Conservation (phyloP, 2,797 vertebrate genomes). For the Sitta carolinensis region DNA sequence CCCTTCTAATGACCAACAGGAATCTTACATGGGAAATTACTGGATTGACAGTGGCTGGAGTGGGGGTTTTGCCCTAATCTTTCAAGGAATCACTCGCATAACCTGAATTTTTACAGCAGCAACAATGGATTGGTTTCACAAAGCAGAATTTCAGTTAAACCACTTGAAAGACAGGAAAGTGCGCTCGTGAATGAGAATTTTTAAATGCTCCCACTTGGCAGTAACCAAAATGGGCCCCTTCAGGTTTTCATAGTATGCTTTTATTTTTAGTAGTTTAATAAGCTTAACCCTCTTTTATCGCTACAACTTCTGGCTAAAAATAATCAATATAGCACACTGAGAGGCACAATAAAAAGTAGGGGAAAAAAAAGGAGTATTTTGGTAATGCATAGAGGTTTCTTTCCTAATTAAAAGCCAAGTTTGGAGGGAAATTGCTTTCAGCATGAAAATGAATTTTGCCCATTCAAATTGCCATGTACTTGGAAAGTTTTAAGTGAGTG, state of each 20-base stretch:
- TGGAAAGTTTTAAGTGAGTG: neutral
- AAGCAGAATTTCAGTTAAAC: neutral
- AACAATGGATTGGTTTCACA: neutral
- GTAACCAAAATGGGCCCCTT: conserved; percentile 17
- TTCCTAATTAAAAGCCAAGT: conserved; percentile 30
- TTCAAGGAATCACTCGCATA: neutral
- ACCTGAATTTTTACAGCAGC: neutral
- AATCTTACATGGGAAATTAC: neutral
- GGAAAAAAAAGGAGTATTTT: neutral
- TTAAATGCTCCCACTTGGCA: conserved; percentile 1
- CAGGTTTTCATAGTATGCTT: neutral
- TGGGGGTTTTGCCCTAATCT: neutral
- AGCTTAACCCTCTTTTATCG: conserved; percentile 2
- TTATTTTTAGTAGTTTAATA: conserved; percentile 47
- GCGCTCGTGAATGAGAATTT: neutral
- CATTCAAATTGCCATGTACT: neutral
- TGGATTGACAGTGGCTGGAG: neutral
- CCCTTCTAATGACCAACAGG: neutral
- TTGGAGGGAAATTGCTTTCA: neutral
- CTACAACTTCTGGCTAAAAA: conserved; percentile 21
- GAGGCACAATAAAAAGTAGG: neutral
- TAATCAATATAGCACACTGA: neutral
- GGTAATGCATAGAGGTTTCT: neutral
- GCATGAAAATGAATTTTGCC: neutral
- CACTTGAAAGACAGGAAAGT: neutral